phyloP scores from a whole-genome alignment of 2,113 vertebrate genomes.

The Callaeas wilsoni region DNA sequence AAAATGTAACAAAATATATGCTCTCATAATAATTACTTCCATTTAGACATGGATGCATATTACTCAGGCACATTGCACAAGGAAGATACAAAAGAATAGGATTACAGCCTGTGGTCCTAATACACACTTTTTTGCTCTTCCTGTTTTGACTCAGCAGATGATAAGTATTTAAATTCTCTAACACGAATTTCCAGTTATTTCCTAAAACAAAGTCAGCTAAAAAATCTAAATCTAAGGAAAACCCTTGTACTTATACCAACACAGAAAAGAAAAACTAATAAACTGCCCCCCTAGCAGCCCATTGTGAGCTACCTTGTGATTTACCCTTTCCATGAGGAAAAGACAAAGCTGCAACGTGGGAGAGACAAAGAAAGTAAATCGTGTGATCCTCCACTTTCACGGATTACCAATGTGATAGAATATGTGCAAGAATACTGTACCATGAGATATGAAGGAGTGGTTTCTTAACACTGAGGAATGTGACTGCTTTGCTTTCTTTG shows the following conservation, averaged over 20 bases:
- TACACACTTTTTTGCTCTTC: background rate
- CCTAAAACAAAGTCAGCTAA: background rate
- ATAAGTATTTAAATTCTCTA: background rate
- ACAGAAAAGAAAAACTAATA: background rate
- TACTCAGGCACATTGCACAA: background rate
- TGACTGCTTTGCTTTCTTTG: background rate
- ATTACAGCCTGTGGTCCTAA: background rate
- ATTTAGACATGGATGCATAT: background rate
- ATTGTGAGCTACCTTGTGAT: background rate
- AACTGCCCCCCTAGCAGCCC: background rate
- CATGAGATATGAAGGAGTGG: background rate
- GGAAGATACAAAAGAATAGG: background rate
- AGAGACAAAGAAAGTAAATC: background rate
- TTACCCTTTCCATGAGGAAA: background rate
- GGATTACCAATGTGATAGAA: background rate
- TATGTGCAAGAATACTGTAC: background rate
- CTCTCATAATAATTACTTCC: background rate
- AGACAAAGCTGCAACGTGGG: background rate
- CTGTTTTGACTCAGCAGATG: background rate
- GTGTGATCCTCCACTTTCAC: background rate
- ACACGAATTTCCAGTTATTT: background rate
- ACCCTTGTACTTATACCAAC: background rate
- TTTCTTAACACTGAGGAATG: background rate
- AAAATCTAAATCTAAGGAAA: background rate
- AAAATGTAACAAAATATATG: background rate